Evolutionary conservation across 2,113 vertebrate genomes (phyloP).

Genomic region (Tiliqua scincoides): DNA sequence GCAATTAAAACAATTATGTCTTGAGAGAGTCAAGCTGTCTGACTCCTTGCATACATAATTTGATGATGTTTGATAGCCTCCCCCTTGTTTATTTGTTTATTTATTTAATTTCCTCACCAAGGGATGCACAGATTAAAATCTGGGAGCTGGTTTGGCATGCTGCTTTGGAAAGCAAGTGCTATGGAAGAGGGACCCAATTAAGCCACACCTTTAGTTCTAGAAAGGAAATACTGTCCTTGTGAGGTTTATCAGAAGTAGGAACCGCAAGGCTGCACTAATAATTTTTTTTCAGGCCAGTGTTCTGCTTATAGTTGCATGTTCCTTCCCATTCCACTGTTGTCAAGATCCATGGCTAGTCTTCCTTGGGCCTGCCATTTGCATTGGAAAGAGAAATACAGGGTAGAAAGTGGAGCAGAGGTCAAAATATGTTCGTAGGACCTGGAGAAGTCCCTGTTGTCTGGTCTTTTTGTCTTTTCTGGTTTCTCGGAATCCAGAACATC

Average conservation of each 20-base stretch:
- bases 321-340: background rate
- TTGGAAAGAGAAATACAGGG: background rate
- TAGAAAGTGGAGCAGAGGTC: background rate
- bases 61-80: conserved; percentile 17
- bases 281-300: too few species aligned
- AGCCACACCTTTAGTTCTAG: background rate
- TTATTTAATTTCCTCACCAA: conserved; percentile 6
- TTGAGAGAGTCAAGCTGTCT: conserved; percentile 61
- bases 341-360: background rate
- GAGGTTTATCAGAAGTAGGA: too few species aligned
- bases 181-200: background rate
- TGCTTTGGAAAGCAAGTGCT: background rate
- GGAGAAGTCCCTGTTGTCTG: background rate
- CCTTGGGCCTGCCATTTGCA: too few species aligned
- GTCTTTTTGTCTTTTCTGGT: too few species aligned
- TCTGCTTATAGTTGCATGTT: background rate
- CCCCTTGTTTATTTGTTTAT: conserved; percentile 27
- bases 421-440: background rate
- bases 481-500: background rate
- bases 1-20: conserved; percentile 61
- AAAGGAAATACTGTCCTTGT: background rate
- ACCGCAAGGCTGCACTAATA: too few species aligned
- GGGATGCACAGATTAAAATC: background rate
- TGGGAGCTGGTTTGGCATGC: rapidly evolving
- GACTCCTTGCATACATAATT: conserved; percentile 35